A percentile compares a stretch with the other conserved stretches of the same genome.
These are phyloP conservation scores for Girardinichthys multiradiatus DNA, from an alignment of 2,113 vertebrate genomes.

Conservation along the genomic window DNA sequence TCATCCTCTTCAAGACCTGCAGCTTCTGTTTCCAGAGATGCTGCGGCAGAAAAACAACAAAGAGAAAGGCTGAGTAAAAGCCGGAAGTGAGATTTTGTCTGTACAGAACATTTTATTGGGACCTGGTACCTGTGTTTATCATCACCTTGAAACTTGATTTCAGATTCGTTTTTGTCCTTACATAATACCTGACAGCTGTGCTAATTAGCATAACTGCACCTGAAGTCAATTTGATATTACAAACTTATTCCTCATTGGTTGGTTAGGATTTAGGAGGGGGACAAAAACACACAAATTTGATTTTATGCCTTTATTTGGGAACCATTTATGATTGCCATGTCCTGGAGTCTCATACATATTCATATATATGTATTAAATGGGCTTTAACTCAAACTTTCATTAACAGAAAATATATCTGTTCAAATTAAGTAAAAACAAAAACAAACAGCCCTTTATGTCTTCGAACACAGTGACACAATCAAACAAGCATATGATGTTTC, in stretches of 20 bases:
- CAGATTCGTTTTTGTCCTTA: neutral
- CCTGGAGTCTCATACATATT: neutral
- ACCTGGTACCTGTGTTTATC: neutral
- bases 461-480: too few relatives aligned
- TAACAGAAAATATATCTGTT: slow-evolving; percentile 10
- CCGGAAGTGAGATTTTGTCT: neutral
- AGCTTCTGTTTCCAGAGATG: slow-evolving; percentile 72
- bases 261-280: neutral
- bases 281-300: neutral
- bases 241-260: slow-evolving; percentile 33
- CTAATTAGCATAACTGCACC: slow-evolving; percentile 24
- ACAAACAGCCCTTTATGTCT: slow-evolving; percentile 19
- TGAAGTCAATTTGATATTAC: slow-evolving; percentile 15
- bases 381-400: slow-evolving; percentile 19
- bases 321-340: neutral
- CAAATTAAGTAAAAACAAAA: slow-evolving; percentile 21
- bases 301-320: slow-evolving; percentile 51
- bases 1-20: slow-evolving; percentile 79
- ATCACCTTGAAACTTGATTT: too few relatives aligned
- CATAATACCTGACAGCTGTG: slow-evolving; percentile 20
- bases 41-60: slow-evolving; percentile 43
- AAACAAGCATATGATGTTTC: neutral
- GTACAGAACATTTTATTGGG: neutral
- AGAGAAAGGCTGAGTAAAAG: slow-evolving; percentile 56
- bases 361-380: neutral